Conservation (phyloP, 2,888 invertebrate genomes). For the Megastigmus dorsalis region DNA sequence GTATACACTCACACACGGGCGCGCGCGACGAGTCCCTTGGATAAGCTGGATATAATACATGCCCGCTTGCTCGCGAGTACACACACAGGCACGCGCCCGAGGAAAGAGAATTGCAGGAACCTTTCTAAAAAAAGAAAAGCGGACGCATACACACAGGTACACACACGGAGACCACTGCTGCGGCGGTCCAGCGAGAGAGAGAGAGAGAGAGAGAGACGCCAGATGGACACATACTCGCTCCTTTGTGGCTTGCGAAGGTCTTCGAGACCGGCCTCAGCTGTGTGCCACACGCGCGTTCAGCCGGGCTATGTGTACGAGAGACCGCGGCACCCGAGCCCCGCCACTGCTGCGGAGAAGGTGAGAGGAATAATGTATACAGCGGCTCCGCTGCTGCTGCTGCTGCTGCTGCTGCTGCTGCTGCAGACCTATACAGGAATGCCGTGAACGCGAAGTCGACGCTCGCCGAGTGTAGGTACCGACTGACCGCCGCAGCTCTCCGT, state of each 20-base stretch:
- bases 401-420: too few relatives aligned
- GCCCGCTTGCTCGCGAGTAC: background rate
- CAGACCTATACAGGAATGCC: slow-evolving; percentile 45
- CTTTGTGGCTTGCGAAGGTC: slow-evolving; percentile 50
- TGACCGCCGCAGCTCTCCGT: too few relatives aligned
- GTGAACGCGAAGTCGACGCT: slow-evolving; percentile 21
- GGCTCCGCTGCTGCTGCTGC: background rate
- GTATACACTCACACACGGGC: too few relatives aligned
- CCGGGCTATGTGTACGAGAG: too few relatives aligned
- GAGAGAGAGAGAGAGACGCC: slow-evolving; percentile 1
- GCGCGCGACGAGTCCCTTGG: too few relatives aligned
- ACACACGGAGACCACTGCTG: background rate
- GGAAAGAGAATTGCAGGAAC: slow-evolving; percentile 4
- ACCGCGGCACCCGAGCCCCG: too few relatives aligned
- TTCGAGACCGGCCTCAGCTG: slow-evolving; percentile 12
- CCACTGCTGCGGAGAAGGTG: slow-evolving; percentile 23
- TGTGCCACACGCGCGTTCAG: background rate
- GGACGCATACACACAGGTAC: background rate
- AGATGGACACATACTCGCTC: slow-evolving; percentile 33
- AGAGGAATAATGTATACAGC: slow-evolving; percentile 34
- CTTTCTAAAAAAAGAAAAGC: slow-evolving; percentile 49
- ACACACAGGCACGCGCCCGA: background rate
- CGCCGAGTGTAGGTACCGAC: too few relatives aligned
- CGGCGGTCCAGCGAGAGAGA: background rate
- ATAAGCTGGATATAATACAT: too few relatives aligned